A percentile compares a stretch with the other conserved stretches of the same genome.
These are phyloP conservation scores for Apeira syringaria DNA, from an alignment of 2,888 invertebrate genomes.

Conservation along the genomic window DNA sequence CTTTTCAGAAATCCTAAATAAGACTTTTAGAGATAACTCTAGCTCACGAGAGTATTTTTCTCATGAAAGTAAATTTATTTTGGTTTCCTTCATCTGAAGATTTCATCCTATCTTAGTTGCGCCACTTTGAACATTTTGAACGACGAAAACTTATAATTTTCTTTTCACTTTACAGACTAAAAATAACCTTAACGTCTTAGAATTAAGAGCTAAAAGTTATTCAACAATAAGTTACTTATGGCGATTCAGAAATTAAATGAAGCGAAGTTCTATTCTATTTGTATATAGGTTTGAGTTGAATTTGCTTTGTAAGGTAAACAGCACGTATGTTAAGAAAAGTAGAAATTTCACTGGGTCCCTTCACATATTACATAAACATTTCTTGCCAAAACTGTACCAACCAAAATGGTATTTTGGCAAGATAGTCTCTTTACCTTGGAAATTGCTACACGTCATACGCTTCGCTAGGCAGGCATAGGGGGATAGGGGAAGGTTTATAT, in stretches of 20 bases:
- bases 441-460: no score
- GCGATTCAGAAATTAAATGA: conserved; percentile 6
- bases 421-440: no score
- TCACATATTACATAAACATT: no score
- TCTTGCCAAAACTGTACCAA: no score
- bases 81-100: conserved; percentile 17
- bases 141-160: conserved; percentile 20
- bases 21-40: conserved; percentile 8
- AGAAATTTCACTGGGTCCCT: no score
- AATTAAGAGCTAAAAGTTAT: conserved; percentile 14
- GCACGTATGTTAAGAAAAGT: no score
- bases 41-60: conserved; percentile 10
- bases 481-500: no score
- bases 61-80: conserved; percentile 18
- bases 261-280: conserved; percentile 8
- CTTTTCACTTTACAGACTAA: conserved; percentile 7
- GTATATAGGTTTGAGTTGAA: neutral
- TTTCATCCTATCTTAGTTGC: conserved; percentile 17
- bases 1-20: conserved; percentile 10
- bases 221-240: no score
- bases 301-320: no score
- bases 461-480: no score
- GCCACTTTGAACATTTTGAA: conserved; percentile 12
- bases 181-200: conserved; percentile 2
- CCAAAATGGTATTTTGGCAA: no score